These are phyloP conservation scores for Tigriopus japonicus DNA, from an alignment of 1,140 invertebrate genomes.

Conservation along the genomic window DNA sequence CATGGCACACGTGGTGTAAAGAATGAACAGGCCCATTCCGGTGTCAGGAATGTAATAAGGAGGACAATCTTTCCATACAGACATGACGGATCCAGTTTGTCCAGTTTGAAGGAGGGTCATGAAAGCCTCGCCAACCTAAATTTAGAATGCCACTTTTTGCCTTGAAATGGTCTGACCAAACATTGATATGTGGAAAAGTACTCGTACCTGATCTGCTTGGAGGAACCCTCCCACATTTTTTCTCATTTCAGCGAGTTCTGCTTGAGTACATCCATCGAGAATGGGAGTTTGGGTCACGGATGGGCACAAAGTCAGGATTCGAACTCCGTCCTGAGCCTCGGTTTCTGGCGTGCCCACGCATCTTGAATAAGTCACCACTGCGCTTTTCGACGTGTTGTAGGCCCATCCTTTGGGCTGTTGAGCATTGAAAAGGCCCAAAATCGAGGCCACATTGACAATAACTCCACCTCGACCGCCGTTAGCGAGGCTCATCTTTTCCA, in stretches of 20 bases:
- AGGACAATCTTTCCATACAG: slow-evolving; percentile 3
- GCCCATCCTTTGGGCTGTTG: slow-evolving; percentile 4
- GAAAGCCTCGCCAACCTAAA: slow-evolving; percentile 3
- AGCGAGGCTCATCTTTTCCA: neutral
- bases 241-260: neutral
- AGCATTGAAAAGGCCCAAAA: slow-evolving; percentile 3
- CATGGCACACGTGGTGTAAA: slow-evolving; percentile 5
- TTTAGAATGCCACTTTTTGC: neutral
- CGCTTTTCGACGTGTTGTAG: slow-evolving; percentile 1
- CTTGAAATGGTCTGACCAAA: too few relatives aligned
- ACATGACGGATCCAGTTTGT: slow-evolving; percentile 1
- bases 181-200: too few relatives aligned
- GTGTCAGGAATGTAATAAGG: slow-evolving; percentile 10
- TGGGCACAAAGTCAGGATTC: neutral
- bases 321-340: neutral
- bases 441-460: slow-evolving; percentile 7
- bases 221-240: slow-evolving; percentile 3
- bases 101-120: neutral
- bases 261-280: neutral
- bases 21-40: slow-evolving; percentile 7
- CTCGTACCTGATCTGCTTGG: neutral
- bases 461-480: neutral
- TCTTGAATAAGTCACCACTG: neutral
- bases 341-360: neutral
- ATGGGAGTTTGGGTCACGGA: slow-evolving; percentile 8